Base-by-base conservation (phyloP, 2,888 invertebrate species). In the Endotricha flammealis region DNA sequence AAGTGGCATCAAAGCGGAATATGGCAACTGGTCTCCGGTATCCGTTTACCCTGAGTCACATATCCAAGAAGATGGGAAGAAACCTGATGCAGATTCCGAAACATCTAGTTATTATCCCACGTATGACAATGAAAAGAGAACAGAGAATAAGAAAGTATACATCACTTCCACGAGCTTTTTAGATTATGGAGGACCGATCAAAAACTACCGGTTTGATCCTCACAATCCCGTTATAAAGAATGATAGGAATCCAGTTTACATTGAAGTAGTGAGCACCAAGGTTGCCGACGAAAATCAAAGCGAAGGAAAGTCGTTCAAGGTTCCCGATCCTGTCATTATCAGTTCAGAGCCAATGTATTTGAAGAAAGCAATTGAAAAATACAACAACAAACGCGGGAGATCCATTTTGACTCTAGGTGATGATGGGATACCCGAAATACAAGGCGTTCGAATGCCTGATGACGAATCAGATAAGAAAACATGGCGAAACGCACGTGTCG, bases 401-500 rank as follows among this genome's bases (percentile, higher is more conserved):
- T 90, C 91, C 1, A 87, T 91, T 4, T 75, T 92, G 43, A 88
- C 91, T 5, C 62, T 93, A 1, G 93, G 91, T 32, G 78, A 87
- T 4, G 93, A 93, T 52, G 93, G 93, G 0, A 92, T 93, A 13
- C 94, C 95, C 0, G 90, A 95, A 32, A 92, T 96, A 29, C 93
- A 94, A 34, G 95, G 95, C 0, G 90, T 93, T 0, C 89, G 95
- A 39, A 91, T 95, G 24, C 95, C 95, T 0, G 96, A 96, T 59
- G 93, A 95, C 49, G 93, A 93, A 37, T 91, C 91, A 31, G 94
- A 95, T 57, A 92, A 91, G 47, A 93, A 93, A 64, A 92, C 92
- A 0, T 96, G 95, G 95, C 88, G 96, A 36, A 96, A 96, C 71
- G 96, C 95, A 0, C 88, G 95, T 45, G 95, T 96, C 8, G 93